A percentile compares a stretch with the other conserved stretches of the same genome.
Evolutionary conservation across 2,113 vertebrate species (phyloP).

Genomic region (Lepus americanus): DNA sequence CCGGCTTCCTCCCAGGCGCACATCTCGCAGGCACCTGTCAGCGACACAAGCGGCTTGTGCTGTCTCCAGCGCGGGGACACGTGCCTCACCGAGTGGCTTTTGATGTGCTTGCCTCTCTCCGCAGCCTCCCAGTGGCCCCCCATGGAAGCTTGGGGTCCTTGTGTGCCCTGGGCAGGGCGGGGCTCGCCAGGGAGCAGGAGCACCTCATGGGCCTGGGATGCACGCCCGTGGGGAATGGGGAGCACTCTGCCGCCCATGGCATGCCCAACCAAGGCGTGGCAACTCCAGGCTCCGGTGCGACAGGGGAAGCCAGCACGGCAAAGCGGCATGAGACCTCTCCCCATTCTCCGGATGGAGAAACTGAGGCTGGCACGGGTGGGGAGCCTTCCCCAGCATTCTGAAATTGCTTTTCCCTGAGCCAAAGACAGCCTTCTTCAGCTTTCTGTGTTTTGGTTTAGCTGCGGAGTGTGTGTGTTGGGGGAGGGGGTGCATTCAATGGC

Average conservation of each 20-base stretch:
- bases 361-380: background rate
- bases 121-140: slow-evolving; percentile 13
- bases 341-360: background rate
- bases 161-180: no score
- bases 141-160: background rate
- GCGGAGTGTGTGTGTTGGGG: background rate
- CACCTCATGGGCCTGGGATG: no score
- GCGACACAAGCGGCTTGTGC: no score
- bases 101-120: slow-evolving; percentile 65
- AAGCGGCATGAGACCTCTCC: no score
- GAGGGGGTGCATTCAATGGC: no score
- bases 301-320: rapidly evolving
- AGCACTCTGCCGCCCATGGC: rapidly evolving
- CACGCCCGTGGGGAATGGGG: background rate
- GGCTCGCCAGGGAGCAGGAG: no score
- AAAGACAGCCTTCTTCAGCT: background rate
- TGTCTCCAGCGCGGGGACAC: background rate
- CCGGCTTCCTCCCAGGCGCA: background rate
- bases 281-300: background rate
- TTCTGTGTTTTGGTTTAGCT: no score
- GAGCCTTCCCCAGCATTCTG: background rate
- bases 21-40: no score
- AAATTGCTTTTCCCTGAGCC: background rate
- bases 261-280: no score
- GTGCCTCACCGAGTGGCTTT: slow-evolving; percentile 52